Conservation (phyloP, 92 coral and sea anemone genomes). For the Siderastrea siderea region DNA sequence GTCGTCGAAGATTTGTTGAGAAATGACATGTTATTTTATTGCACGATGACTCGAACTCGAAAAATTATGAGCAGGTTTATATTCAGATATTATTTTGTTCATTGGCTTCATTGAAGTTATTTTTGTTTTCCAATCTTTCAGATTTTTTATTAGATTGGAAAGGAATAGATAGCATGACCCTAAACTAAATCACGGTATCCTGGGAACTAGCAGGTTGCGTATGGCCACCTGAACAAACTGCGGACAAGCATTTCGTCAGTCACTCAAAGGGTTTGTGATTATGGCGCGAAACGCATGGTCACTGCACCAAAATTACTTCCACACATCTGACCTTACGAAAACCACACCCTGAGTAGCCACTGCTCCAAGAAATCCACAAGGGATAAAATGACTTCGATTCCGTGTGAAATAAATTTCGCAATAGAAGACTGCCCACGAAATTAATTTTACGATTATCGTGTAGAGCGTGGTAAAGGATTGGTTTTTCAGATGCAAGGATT, state of each 20-base stretch:
- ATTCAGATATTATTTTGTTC: too few relatives aligned
- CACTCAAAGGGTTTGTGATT: slow-evolving; percentile 41
- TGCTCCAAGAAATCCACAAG: background rate
- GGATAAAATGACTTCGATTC: slow-evolving; percentile 8
- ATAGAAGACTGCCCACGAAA: background rate
- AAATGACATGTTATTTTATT: too few relatives aligned
- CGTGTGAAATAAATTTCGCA: background rate
- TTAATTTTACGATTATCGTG: background rate
- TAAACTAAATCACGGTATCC: background rate
- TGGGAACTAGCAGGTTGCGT: slow-evolving; percentile 34
- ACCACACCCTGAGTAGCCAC: slow-evolving; percentile 13
- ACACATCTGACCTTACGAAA: slow-evolving; percentile 31
- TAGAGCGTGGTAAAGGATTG: background rate
- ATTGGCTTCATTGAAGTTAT: background rate
- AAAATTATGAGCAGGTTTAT: too few relatives aligned
- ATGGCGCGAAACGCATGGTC: slow-evolving; percentile 40
- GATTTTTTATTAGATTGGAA: background rate
- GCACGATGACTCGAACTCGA: too few relatives aligned
- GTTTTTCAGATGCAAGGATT: slow-evolving; percentile 33
- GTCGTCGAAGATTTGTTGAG: too few relatives aligned
- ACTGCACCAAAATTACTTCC: slow-evolving; percentile 49
- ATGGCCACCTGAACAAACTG: slow-evolving; percentile 13
- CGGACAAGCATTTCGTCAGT: slow-evolving; percentile 48
- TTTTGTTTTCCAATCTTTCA: background rate
- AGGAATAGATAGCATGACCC: background rate